Evolutionary conservation across 2,113 vertebrate genomes (phyloP).

Genomic region (Fulmarus glacialis): DNA sequence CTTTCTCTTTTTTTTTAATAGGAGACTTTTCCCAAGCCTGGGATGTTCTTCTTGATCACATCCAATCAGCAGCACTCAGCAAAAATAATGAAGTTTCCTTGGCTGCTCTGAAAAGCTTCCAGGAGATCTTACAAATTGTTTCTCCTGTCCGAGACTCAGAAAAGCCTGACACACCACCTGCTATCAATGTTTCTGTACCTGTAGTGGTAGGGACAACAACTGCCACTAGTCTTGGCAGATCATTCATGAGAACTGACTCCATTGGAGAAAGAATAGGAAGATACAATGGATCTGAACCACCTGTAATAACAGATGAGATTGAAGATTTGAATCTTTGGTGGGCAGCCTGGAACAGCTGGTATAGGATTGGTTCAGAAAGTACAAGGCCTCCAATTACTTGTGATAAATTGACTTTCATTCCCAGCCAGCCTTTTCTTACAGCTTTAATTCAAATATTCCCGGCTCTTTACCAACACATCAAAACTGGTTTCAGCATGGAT

Average conservation of each 20-base stretch:
- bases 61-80: conserved; percentile 97
- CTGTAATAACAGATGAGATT: conserved; percentile 86
- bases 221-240: conserved; percentile 85
- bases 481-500: conserved; percentile 95
- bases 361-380: conserved; percentile 92
- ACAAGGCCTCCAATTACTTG: conserved; percentile 86
- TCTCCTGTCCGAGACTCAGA: conserved; percentile 90
- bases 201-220: conserved; percentile 87
- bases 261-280: conserved; percentile 88
- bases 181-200: conserved; percentile 85
- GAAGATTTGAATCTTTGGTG: conserved; percentile 96
- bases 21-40: conserved; percentile 97
- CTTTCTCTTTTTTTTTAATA: conserved; percentile 28
- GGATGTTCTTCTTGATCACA: conserved; percentile 97
- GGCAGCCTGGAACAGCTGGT: conserved; percentile 99
- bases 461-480: conserved; percentile 97
- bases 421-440: conserved; percentile 97
- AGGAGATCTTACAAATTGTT: conserved; percentile 97
- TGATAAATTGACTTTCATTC: conserved; percentile 93
- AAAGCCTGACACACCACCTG: conserved; percentile 83
- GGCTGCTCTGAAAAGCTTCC: conserved; percentile 97
- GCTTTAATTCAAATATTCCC: conserved; percentile 98
- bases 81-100: conserved; percentile 98
- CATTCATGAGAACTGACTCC: conserved; percentile 90
- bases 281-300: conserved; percentile 77